A percentile compares a stretch with the other conserved stretches of the same genome.
Evolutionary conservation across 1,140 invertebrate species (phyloP).

Genomic region (Stegodyphus mimosarum): DNA sequence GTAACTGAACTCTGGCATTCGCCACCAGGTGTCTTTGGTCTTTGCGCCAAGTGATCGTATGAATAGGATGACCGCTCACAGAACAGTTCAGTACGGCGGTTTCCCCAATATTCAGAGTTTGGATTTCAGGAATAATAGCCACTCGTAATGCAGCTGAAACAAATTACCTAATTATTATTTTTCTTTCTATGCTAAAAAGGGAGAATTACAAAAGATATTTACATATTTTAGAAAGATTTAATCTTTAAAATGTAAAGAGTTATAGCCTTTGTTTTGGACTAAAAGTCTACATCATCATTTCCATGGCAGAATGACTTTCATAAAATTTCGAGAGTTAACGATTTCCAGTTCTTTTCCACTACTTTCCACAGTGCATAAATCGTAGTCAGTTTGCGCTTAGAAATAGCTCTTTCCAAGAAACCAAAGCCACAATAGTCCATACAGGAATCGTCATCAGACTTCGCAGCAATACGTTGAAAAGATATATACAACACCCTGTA

Average conservation of each 20-base stretch:
- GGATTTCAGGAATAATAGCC: slow-evolving; percentile 38
- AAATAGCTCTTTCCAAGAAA: too few species aligned
- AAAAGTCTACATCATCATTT: too few species aligned
- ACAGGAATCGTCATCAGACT: too few species aligned
- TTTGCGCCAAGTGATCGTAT: slow-evolving; percentile 57
- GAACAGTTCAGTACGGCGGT: slow-evolving; percentile 60
- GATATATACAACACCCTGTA: too few species aligned
- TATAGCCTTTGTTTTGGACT: too few species aligned
- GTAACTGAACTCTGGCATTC: slow-evolving; percentile 48
- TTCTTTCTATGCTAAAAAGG: background rate
- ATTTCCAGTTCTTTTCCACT: too few species aligned
- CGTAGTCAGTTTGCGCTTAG: too few species aligned
- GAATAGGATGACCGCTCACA: slow-evolving; percentile 56
- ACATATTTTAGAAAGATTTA: background rate
- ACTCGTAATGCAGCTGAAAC: slow-evolving; percentile 54
- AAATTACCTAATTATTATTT: background rate
- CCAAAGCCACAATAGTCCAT: too few species aligned
- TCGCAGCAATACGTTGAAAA: too few species aligned
- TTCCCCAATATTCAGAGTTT: slow-evolving; percentile 58
- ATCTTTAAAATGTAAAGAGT: background rate
- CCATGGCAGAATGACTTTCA: too few species aligned
- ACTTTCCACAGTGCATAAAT: too few species aligned
- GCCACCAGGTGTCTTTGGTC: slow-evolving; percentile 51
- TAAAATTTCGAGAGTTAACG: too few species aligned
- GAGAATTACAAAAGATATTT: background rate